Evolutionary conservation across 1,140 invertebrate genomes (phyloP).

Genomic region (Drosophila ohnishii): DNA sequence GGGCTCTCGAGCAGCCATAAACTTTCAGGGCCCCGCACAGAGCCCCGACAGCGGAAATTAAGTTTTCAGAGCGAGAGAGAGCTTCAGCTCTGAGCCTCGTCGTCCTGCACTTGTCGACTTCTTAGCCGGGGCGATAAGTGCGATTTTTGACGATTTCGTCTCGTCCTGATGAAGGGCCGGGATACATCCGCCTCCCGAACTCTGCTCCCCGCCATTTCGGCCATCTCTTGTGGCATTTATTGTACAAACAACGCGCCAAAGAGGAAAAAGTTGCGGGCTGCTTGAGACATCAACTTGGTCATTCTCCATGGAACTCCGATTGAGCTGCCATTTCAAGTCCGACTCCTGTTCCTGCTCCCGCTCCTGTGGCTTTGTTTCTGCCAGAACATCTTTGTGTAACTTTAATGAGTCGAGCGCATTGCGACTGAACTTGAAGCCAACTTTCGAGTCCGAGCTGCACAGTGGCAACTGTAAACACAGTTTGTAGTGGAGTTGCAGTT

Average conservation of each 20-base stretch:
- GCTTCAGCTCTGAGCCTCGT: constrained; percentile 17
- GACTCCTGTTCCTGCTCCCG: background rate
- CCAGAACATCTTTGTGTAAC: constrained; percentile 47
- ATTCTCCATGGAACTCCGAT: constrained; percentile 37
- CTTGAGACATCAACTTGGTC: constrained; percentile 66
- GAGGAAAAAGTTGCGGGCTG: constrained; percentile 49
- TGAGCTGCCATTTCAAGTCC: constrained; percentile 47
- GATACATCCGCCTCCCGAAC: constrained; percentile 21
- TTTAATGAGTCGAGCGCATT: constrained; percentile 69
- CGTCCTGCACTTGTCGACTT: constrained; percentile 42
- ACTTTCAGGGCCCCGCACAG: constrained; percentile 47
- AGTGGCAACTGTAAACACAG: constrained; percentile 55
- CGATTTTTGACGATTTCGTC: constrained; percentile 78
- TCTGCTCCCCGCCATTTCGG: background rate
- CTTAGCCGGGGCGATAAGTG: constrained; percentile 69
- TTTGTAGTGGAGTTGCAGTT: constrained; percentile 41
- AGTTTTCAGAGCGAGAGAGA: constrained; percentile 57
- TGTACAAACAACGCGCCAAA: constrained; percentile 43
- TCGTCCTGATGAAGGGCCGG: constrained; percentile 58
- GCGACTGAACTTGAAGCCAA: constrained; percentile 52
- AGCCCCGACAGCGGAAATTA: constrained; percentile 70
- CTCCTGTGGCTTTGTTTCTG: constrained; percentile 20
- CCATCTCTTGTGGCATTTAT: constrained; percentile 66
- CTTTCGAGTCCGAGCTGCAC: constrained; percentile 34
- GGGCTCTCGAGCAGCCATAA: constrained; percentile 64